Conservation (phyloP, 1,140 invertebrate species). For the Drosophila pachea region DNA sequence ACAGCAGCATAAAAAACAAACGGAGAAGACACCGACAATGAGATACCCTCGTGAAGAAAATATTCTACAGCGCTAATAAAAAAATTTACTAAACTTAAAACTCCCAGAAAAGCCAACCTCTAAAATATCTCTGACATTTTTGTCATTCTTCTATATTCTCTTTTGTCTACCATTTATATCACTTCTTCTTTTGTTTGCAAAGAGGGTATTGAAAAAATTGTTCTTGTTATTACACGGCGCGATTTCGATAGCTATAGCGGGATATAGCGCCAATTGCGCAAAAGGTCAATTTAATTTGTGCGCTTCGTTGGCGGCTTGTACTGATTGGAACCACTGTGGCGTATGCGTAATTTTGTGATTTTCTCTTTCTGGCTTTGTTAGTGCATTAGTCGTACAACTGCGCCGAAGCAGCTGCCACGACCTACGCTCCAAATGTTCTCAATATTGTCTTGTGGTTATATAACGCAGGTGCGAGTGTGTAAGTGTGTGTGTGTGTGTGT, state of each 20-base stretch:
- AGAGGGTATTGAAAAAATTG: slow-evolving; percentile 5
- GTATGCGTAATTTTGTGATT: slow-evolving; percentile 42
- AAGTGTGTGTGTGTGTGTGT: slow-evolving; percentile 18
- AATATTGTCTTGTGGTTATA: slow-evolving; percentile 20
- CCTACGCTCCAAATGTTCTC: slow-evolving; percentile 9
- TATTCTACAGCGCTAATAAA: not conserved
- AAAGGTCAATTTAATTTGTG: slow-evolving; percentile 71
- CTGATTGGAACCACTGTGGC: slow-evolving; percentile 58
- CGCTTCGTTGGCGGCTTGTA: slow-evolving; percentile 25
- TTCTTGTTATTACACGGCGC: slow-evolving; percentile 15
- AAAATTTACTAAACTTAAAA: too few species aligned
- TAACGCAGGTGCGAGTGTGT: not conserved
- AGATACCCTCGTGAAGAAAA: not conserved
- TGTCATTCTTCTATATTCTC: too few species aligned
- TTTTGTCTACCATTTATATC: too few species aligned
- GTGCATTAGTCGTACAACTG: slow-evolving; percentile 30
- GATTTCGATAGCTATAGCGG: slow-evolving; percentile 15
- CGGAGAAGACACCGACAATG: not conserved
- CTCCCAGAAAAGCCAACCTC: too few species aligned
- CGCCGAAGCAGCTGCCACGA: slow-evolving; percentile 13
- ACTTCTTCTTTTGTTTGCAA: not conserved
- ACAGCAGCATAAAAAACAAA: not conserved
- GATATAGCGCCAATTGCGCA: slow-evolving; percentile 30
- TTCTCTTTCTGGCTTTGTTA: slow-evolving; percentile 19
- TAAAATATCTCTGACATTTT: too few species aligned